Conservation (phyloP, 2,797 vertebrate species). For the Myripristis murdjan region DNA sequence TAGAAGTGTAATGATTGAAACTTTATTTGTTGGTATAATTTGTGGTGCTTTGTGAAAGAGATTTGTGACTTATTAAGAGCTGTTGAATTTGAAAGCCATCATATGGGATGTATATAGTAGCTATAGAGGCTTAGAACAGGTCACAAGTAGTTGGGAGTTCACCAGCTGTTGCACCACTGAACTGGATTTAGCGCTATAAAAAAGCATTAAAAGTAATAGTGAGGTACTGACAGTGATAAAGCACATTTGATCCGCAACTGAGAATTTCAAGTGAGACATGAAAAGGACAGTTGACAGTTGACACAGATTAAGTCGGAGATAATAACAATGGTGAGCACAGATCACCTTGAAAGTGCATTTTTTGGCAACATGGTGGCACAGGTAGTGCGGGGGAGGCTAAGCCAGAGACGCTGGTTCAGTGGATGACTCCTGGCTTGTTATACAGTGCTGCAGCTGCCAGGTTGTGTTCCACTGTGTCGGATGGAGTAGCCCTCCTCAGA, state of each 20-base stretch:
- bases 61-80: neutral
- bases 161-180: too few relatives aligned
- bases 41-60: neutral
- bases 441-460: slow-evolving; percentile 64
- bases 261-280: slow-evolving; percentile 35
- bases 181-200: neutral
- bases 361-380: slow-evolving; percentile 30
- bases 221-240: too few relatives aligned
- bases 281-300: slow-evolving; percentile 49
- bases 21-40: neutral
- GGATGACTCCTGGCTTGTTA: slow-evolving; percentile 55
- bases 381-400: slow-evolving; percentile 35
- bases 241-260: too few relatives aligned
- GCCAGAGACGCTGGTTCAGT: slow-evolving; percentile 44
- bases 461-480: slow-evolving; percentile 64
- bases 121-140: neutral
- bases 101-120: neutral
- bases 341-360: slow-evolving; percentile 55
- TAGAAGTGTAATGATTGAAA: neutral
- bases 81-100: slow-evolving; percentile 15
- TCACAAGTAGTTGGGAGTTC: neutral
- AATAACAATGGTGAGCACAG: slow-evolving; percentile 54
- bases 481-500: slow-evolving; percentile 67
- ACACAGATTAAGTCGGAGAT: slow-evolving; percentile 48
- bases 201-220: too few relatives aligned